Conservation (phyloP, 2,888 invertebrate genomes). For the Hydriomena furcata region DNA sequence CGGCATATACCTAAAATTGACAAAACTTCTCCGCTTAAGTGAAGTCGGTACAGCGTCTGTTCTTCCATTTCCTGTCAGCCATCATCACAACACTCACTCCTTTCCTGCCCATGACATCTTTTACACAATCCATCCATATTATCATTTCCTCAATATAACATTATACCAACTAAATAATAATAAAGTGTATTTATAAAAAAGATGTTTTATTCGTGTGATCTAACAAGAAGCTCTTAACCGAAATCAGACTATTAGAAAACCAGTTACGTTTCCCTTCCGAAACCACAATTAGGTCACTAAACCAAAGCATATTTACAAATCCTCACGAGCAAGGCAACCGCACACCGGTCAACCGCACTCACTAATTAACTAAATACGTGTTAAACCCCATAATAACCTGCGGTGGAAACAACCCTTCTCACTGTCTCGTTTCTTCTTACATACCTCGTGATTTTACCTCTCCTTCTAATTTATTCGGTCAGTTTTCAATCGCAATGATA, state of each 20-base stretch:
- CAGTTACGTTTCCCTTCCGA: constrained; percentile 36
- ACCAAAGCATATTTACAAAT: constrained; percentile 75
- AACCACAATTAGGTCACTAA: constrained; percentile 70
- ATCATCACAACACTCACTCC: no score
- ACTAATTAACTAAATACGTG: constrained; percentile 81
- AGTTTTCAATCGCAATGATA: constrained; percentile 11
- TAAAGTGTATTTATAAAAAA: no score
- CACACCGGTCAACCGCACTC: constrained; percentile 77
- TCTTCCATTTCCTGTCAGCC: no score
- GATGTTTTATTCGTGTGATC: no score
- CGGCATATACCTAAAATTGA: no score
- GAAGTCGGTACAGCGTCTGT: no score
- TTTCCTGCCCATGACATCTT: no score
- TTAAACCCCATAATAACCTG: constrained; percentile 80
- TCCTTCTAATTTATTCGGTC: constrained; percentile 41
- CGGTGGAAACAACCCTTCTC: constrained; percentile 68
- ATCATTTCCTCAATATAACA: no score
- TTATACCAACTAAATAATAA: no score
- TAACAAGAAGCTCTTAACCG: no score
- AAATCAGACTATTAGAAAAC: constrained; percentile 20
- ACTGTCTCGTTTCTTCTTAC: constrained; percentile 57
- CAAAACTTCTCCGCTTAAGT: no score
- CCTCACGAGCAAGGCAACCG: constrained; percentile 60
- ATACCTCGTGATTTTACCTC: constrained; percentile 36
- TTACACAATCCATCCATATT: no score